Evolutionary conservation across 2,113 vertebrate species (phyloP).

Genomic region (Paedocypris sp.): DNA sequence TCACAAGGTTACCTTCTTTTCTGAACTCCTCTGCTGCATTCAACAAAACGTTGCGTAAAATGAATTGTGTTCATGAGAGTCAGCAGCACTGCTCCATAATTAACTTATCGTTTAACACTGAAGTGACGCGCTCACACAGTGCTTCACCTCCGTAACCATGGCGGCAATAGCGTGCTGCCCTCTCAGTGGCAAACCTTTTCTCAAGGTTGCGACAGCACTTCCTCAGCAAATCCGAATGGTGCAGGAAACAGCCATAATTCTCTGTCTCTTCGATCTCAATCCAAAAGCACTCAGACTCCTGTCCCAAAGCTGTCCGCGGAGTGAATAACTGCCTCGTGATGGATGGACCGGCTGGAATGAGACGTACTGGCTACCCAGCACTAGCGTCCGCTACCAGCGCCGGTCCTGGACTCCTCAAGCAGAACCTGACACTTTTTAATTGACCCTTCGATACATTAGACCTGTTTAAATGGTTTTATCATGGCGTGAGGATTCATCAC

Average conservation of each 20-base stretch:
- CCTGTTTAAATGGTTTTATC: not conserved
- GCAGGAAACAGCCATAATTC: constrained; percentile 49
- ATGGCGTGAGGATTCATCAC: not conserved
- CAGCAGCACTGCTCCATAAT: not conserved
- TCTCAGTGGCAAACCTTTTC: constrained; percentile 34
- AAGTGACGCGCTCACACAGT: no score
- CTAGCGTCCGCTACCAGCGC: constrained; percentile 32
- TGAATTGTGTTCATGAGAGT: not conserved
- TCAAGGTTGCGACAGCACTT: constrained; percentile 45
- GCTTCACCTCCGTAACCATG: constrained; percentile 12
- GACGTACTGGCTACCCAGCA: constrained; percentile 46
- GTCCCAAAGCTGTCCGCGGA: constrained; percentile 52
- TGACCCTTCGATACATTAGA: not conserved
- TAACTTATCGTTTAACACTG: no score
- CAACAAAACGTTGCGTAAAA: no score
- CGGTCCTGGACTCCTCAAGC: not conserved
- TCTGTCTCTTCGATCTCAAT: constrained; percentile 57
- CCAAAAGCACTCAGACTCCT: constrained; percentile 61
- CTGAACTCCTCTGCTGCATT: no score
- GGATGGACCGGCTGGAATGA: constrained; percentile 61
- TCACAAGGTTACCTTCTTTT: no score
- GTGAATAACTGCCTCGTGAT: constrained; percentile 61
- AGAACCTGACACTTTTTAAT: constrained; percentile 1
- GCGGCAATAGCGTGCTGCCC: constrained; percentile 14
- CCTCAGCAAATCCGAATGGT: constrained; percentile 27